Conservation (phyloP, 2,113 vertebrate species). For the Cheirogaleus medius region DNA sequence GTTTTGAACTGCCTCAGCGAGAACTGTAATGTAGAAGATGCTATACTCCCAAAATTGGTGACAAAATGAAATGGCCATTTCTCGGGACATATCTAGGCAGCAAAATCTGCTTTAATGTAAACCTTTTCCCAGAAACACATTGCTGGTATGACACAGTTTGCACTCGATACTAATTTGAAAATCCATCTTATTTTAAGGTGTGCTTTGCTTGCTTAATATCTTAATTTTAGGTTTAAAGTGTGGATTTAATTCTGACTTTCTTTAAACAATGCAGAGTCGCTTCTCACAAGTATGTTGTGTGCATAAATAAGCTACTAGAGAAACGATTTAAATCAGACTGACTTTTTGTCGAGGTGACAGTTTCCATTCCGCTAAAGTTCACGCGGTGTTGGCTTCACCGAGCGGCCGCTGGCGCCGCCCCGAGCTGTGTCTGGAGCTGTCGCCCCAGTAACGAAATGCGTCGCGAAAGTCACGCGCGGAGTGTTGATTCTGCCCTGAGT, state of each 20-base stretch:
- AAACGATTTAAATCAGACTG: background rate
- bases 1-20: background rate
- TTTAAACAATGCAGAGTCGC: background rate
- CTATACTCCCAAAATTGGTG: background rate
- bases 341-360: slow-evolving; percentile 35
- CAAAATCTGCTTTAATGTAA: background rate
- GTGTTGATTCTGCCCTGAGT: slow-evolving; percentile 59
- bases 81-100: background rate
- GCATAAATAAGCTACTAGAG: background rate
- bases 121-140: background rate
- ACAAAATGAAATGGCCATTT: background rate
- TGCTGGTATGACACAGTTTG: background rate
- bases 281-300: background rate
- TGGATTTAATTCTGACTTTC: background rate
- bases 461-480: slow-evolving; percentile 59
- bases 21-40: background rate
- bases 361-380: slow-evolving; percentile 61
- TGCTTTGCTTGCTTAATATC: background rate
- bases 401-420: slow-evolving; percentile 37
- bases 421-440: too few species aligned
- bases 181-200: background rate
- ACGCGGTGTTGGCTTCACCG: slow-evolving; percentile 32
- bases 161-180: background rate
- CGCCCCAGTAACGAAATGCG: slow-evolving; percentile 52
- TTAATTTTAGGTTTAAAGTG: background rate